These are phyloP conservation scores for Monopis laevigella DNA, from an alignment of 2,888 invertebrate species.

Conservation along the genomic window DNA sequence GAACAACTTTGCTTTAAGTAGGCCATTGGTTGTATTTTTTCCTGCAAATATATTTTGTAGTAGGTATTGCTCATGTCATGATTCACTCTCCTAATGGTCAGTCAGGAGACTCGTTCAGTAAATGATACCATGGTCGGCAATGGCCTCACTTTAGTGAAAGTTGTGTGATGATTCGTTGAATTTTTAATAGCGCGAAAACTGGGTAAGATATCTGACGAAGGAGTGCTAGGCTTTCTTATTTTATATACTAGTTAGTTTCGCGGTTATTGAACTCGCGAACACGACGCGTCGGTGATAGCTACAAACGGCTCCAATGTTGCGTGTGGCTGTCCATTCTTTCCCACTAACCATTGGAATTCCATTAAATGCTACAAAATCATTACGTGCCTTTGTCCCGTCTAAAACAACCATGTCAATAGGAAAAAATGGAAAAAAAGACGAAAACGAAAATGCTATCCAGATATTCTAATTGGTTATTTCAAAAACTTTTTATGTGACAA, in stretches of 20 bases:
- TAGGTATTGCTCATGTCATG: not conserved
- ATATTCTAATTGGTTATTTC: no score
- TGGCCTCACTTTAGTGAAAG: constrained; percentile 51
- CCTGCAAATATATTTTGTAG: no score
- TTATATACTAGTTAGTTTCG: constrained; percentile 45
- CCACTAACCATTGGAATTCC: no score
- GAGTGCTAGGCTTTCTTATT: constrained; percentile 56
- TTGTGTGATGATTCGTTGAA: constrained; percentile 58
- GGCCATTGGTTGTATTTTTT: no score
- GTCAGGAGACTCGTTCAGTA: constrained; percentile 10
- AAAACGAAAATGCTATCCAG: no score
- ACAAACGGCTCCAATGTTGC: constrained; percentile 1
- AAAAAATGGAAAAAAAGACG: no score
- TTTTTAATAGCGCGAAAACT: constrained; percentile 58
- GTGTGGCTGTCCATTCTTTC: constrained; percentile 1
- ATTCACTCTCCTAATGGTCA: constrained; percentile 8
- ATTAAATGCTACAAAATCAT: no score
- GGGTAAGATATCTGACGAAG: constrained; percentile 53
- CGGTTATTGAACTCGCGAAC: constrained; percentile 43
- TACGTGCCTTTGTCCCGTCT: no score
- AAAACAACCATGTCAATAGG: no score
- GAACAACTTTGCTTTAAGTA: no score
- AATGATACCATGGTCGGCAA: constrained; percentile 20
- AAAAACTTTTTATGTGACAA: no score
- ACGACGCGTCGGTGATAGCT: constrained; percentile 17